Conservation (phyloP, 2,888 invertebrate genomes). For the Lomographa bimaculata region DNA sequence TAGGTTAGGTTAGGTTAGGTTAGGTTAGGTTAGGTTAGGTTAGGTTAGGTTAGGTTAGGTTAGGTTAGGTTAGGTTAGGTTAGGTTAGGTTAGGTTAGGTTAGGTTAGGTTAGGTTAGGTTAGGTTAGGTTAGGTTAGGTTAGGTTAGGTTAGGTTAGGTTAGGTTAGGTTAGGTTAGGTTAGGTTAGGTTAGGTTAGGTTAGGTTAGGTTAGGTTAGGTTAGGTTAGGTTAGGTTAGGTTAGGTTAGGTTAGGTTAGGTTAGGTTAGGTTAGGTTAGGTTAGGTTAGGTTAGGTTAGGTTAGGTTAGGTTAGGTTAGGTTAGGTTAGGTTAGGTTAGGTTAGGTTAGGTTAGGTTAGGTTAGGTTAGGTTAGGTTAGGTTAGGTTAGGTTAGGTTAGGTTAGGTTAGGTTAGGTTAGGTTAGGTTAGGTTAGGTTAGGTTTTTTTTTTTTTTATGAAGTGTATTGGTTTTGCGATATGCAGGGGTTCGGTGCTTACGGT, state of each 20-base stretch:
- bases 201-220: slow-evolving; percentile 24
- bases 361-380: slow-evolving; percentile 26
- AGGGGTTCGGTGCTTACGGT: no score
- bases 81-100: slow-evolving; percentile 24
- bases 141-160: slow-evolving; percentile 25
- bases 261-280: slow-evolving; percentile 25
- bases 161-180: slow-evolving; percentile 23
- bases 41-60: slow-evolving; percentile 24
- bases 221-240: slow-evolving; percentile 24
- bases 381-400: slow-evolving; percentile 25
- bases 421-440: slow-evolving; percentile 21
- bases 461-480: no score
- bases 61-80: slow-evolving; percentile 24
- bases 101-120: slow-evolving; percentile 16
- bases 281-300: slow-evolving; percentile 25
- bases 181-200: slow-evolving; percentile 23
- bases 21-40: slow-evolving; percentile 24
- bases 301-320: slow-evolving; percentile 23
- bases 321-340: slow-evolving; percentile 24
- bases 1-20: slow-evolving; percentile 24
- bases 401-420: slow-evolving; percentile 25
- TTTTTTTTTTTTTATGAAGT: no score
- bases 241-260: slow-evolving; percentile 24
- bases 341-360: slow-evolving; percentile 25
- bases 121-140: slow-evolving; percentile 23